These are phyloP conservation scores for Lagodon rhomboides DNA, from an alignment of 2,797 vertebrate species.

Conservation along the genomic window DNA sequence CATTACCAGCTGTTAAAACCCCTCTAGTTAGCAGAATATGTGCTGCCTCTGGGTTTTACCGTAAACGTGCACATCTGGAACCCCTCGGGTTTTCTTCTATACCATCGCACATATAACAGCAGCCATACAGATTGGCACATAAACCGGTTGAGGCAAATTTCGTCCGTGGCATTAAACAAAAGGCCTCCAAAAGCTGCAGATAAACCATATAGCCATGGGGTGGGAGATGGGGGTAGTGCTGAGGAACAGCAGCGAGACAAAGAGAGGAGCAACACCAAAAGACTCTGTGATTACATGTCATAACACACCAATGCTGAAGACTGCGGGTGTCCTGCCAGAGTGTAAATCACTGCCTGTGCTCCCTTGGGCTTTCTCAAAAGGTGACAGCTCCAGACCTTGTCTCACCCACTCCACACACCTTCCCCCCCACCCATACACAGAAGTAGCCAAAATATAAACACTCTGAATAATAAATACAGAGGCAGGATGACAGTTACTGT, in stretches of 20 bases:
- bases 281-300: constrained; percentile 59
- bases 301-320: constrained; percentile 52
- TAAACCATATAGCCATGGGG: constrained; percentile 14
- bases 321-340: constrained; percentile 64
- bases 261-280: constrained; percentile 41
- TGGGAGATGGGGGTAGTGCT: neutral
- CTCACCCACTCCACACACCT: constrained; percentile 46
- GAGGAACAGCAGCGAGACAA: constrained; percentile 30
- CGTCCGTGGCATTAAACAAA: constrained; percentile 7
- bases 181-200: constrained; percentile 11
- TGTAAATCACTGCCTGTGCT: constrained; percentile 65
- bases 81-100: constrained; percentile 23
- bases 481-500: constrained; percentile 49
- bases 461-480: constrained; percentile 61
- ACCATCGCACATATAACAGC: constrained; percentile 6
- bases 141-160: constrained; percentile 23
- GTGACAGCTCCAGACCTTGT: constrained; percentile 70
- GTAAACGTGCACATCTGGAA: constrained; percentile 63
- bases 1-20: constrained; percentile 36
- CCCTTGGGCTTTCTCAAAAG: constrained; percentile 50
- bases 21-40: constrained; percentile 14
- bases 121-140: constrained; percentile 9
- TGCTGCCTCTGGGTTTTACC: constrained; percentile 34
- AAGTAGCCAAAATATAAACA: constrained; percentile 60
- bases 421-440: constrained; percentile 13